A percentile compares a stretch with the other conserved stretches of the same genome.
Conservation (phyloP, 2,888 invertebrate genomes). For the Chelonus formosanus region DNA sequence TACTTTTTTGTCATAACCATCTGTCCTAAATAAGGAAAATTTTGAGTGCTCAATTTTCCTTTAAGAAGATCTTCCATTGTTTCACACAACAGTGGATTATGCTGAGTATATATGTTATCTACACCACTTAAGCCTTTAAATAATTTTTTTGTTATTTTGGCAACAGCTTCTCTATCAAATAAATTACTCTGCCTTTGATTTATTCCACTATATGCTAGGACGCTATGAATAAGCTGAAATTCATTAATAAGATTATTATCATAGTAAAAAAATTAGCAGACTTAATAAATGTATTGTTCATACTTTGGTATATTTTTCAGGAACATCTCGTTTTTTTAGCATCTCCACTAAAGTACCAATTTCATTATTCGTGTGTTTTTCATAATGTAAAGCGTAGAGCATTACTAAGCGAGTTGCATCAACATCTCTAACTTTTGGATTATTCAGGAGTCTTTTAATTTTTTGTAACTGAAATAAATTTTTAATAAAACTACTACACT, state of each 20-base stretch:
- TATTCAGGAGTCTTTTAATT: slow-evolving; percentile 82
- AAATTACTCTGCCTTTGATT: slow-evolving; percentile 84
- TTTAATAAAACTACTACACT: not conserved
- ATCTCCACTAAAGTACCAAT: slow-evolving; percentile 79
- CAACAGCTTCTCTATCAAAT: slow-evolving; percentile 84
- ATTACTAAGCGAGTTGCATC: slow-evolving; percentile 91
- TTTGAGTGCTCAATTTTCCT: slow-evolving; percentile 85
- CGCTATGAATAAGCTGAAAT: slow-evolving; percentile 70
- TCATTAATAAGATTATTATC: slow-evolving; percentile 26
- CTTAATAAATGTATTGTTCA: not conserved
- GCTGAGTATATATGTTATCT: slow-evolving; percentile 99
- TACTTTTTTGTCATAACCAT: slow-evolving; percentile 66
- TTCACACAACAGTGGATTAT: slow-evolving; percentile 90
- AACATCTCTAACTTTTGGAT: slow-evolving; percentile 74
- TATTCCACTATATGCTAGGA: slow-evolving; percentile 86
- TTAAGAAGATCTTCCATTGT: slow-evolving; percentile 90
- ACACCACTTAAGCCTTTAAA: slow-evolving; percentile 93
- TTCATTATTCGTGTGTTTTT: slow-evolving; percentile 87
- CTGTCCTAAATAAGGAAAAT: slow-evolving; percentile 83
- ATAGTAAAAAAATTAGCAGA: not conserved
- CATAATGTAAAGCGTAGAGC: slow-evolving; percentile 93
- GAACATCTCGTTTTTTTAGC: slow-evolving; percentile 76
- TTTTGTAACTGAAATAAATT: slow-evolving; percentile 52
- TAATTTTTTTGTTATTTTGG: slow-evolving; percentile 89
- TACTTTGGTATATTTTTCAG: slow-evolving; percentile 68